A percentile compares a stretch with the other conserved stretches of the same genome.
phyloP scores from a whole-genome alignment of 2,797 vertebrate species.

The Orientallactaga sibirica region DNA sequence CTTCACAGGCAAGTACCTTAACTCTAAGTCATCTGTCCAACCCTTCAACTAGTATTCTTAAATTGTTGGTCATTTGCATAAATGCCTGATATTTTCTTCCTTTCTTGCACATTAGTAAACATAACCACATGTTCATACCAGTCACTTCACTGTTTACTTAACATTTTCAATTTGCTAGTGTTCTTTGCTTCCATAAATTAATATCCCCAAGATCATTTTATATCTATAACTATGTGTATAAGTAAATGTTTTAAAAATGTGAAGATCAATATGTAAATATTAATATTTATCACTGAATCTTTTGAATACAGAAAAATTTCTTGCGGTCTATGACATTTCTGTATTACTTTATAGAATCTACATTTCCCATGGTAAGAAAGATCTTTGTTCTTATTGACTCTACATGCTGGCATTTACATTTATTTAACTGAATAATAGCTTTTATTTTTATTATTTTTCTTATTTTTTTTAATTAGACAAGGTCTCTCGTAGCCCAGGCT shows the following conservation, averaged over 20 bases:
- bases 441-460: too few relatives aligned
- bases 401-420: background rate
- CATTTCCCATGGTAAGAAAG: background rate
- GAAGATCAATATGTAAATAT: background rate
- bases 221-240: background rate
- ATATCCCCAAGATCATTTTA: background rate
- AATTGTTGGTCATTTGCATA: background rate
- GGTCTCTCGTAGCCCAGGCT: too few relatives aligned
- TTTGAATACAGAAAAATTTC: background rate
- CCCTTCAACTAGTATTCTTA: background rate
- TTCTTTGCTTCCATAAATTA: background rate
- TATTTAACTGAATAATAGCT: background rate
- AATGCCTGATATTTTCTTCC: background rate
- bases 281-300: background rate
- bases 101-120: background rate
- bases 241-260: background rate
- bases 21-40: too few relatives aligned
- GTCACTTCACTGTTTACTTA: background rate
- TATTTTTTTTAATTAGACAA: too few relatives aligned
- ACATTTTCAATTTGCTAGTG: background rate
- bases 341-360: background rate
- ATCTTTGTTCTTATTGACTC: background rate
- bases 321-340: background rate
- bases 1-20: too few relatives aligned
- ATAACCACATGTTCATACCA: background rate